phyloP scores from a whole-genome alignment of 2,888 invertebrate genomes.

The Megamerina dolium region DNA sequence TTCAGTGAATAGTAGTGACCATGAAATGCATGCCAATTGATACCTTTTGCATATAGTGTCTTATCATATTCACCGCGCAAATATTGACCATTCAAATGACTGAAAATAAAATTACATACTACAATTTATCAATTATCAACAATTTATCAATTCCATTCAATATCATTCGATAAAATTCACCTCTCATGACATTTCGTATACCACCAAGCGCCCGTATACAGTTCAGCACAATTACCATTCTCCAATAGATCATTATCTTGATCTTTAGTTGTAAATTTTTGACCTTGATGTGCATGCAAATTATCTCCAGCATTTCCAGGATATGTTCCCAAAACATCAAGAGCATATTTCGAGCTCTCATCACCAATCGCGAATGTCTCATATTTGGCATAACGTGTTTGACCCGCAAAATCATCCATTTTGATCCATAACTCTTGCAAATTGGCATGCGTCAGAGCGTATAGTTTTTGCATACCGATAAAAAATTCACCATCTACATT shows the following conservation, averaged over 20 bases:
- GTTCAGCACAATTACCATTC: neutral
- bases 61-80: neutral
- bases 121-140: neutral
- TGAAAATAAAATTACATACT: neutral
- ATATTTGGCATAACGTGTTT: neutral
- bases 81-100: conserved; percentile 1
- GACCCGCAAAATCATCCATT: neutral
- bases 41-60: neutral
- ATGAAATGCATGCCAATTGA: neutral
- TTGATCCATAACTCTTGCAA: neutral
- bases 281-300: neutral
- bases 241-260: neutral
- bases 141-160: neutral
- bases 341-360: neutral
- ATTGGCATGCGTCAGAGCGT: neutral
- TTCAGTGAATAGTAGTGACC: neutral
- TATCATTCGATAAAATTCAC: neutral
- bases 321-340: neutral
- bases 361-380: neutral
- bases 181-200: neutral
- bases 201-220: neutral
- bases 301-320: conserved; percentile 2
- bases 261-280: conserved; percentile 1
- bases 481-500: neutral
- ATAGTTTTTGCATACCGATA: neutral